phyloP scores from a whole-genome alignment of 2,888 invertebrate species.

The Sphinx pinastri region DNA sequence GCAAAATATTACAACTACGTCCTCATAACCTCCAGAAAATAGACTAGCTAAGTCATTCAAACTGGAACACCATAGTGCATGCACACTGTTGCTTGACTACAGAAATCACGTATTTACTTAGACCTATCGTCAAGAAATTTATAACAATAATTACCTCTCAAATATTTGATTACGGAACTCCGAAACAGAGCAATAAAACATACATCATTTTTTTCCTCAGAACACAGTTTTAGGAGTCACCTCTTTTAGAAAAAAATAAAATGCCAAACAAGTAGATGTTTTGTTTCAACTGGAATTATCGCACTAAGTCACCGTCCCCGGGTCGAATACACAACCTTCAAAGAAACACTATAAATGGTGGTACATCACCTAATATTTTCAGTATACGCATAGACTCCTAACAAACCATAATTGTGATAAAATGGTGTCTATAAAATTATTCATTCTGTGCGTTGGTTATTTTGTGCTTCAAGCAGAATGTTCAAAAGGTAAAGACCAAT shows the following conservation, averaged over 20 bases:
- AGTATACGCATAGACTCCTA: background rate
- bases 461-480: background rate
- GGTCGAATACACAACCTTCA: constrained; percentile 3
- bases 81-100: too few species aligned
- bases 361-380: background rate
- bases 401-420: background rate
- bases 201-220: background rate
- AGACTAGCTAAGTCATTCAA: too few species aligned
- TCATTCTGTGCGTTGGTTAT: background rate
- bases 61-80: too few species aligned
- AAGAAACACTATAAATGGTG: constrained; percentile 34
- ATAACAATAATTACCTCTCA: too few species aligned
- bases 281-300: background rate
- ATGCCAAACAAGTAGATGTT: background rate
- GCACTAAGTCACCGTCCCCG: background rate
- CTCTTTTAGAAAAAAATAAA: background rate
- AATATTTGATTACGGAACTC: background rate
- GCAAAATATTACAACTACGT: too few species aligned
- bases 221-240: too few species aligned
- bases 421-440: background rate
- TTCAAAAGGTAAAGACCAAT: background rate
- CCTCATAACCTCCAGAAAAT: too few species aligned
- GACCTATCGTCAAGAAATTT: too few species aligned
- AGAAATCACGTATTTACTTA: too few species aligned
- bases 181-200: background rate